These are phyloP conservation scores for Madoqua kirkii DNA, from an alignment of 2,113 vertebrate genomes.

Conservation along the genomic window DNA sequence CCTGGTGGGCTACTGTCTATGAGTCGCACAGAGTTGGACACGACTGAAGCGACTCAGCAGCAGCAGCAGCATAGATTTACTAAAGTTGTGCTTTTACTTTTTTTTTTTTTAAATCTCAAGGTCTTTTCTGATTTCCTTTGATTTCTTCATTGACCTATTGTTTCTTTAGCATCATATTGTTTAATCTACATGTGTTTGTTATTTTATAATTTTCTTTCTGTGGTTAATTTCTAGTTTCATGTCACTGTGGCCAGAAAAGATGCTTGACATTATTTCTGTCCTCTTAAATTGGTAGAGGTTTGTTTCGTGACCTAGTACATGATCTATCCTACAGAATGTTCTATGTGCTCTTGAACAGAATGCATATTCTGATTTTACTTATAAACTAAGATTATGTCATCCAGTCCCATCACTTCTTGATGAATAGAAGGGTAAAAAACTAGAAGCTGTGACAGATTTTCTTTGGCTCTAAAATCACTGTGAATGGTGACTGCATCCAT, in stretches of 20 bases:
- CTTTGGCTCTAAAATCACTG: neutral
- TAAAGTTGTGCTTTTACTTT: neutral
- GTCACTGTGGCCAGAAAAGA: neutral
- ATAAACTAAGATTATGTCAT: neutral
- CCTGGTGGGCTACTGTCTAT: neutral
- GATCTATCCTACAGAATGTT: neutral
- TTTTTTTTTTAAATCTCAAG: neutral
- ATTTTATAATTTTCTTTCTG: neutral
- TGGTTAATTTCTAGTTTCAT: neutral
- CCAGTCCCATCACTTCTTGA: neutral
- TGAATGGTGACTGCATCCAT: neutral
- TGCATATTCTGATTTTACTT: neutral
- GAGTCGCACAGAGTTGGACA: neutral
- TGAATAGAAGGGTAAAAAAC: neutral
- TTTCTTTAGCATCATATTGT: neutral
- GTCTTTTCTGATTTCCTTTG: neutral
- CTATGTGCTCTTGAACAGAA: neutral
- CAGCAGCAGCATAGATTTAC: neutral
- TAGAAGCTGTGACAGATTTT: neutral
- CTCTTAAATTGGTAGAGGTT: neutral
- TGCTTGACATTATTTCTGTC: neutral
- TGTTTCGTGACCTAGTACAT: neutral
- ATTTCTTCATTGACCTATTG: neutral
- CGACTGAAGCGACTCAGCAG: accelerated
- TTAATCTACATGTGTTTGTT: neutral